Base-by-base conservation (phyloP, 2,888 invertebrate species). In the Phyto melanocephala region DNA sequence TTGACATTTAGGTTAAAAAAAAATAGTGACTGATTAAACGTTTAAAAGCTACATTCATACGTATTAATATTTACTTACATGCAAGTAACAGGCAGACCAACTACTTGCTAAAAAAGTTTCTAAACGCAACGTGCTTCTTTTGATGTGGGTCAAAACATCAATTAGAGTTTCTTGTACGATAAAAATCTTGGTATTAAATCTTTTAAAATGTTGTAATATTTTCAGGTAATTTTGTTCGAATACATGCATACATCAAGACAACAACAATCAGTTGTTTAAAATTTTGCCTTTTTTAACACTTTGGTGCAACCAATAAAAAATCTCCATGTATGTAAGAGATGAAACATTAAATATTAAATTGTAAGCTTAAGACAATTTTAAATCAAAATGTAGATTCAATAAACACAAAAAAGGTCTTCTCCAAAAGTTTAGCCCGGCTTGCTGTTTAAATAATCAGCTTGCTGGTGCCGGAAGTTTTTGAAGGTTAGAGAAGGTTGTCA, bases 61-160 rank as follows among this genome's bases (percentile, higher is more conserved):
- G 6, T 6, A 28, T 6, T 28, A 28, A 3, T 5, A 28, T 6
- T 5, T 28, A 28, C 50, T 13, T 42, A 33, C 47, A 60, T 37
- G n/a, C 20, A 35, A 35, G 22, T 20, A 47, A 60, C 28, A 28
- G 35, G 15, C 28, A 20, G 37, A 58, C 15, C 11, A 68, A 37
- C 22, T 3, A 20, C 33, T 58, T 52, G 72, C 28, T 3, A 62
- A 70, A 45, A 33, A 40, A 40, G 22, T 54, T 67, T 70, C 17
- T 62, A 45, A 62, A 62, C 20, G 45, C 45, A 45, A 54, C 35
- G 35, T 47, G 52, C 13, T 37, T 11, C 40, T 7, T 47, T 50
- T 65, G 78, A 81, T 75, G 50, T 81, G 68, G 81, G 78, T 78
- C 81, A 81, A 74, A 70, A 70, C 42, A 24, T 78, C 78, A 81